Percentiles rank a stretch among this genome's conserved stretches.
Evolutionary conservation across 2,113 vertebrate species (phyloP).

Genomic region (Rhipidura dahli): DNA sequence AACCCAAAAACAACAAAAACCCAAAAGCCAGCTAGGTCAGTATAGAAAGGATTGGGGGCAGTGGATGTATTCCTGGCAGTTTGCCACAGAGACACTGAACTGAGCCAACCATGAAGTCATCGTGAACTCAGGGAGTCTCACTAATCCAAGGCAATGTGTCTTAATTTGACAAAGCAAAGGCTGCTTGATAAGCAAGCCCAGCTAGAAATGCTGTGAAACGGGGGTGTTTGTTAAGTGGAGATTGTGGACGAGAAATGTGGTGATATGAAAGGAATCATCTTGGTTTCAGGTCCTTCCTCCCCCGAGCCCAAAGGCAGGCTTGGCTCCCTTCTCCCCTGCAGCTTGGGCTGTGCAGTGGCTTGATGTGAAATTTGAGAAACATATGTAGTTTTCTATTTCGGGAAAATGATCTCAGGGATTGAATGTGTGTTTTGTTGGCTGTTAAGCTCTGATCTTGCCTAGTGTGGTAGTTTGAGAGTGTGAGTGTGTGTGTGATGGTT

Average conservation of each 20-base stretch:
- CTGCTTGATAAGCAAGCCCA: slow-evolving; percentile 72
- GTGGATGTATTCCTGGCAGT: slow-evolving; percentile 77
- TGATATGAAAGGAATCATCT: slow-evolving; percentile 52
- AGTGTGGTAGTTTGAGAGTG: slow-evolving; percentile 64
- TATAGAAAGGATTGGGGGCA: slow-evolving; percentile 53
- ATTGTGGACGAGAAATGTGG: slow-evolving; percentile 58
- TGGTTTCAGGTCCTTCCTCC: slow-evolving; percentile 45
- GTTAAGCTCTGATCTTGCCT: slow-evolving; percentile 77
- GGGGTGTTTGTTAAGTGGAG: slow-evolving; percentile 64
- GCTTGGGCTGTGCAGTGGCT: slow-evolving; percentile 75
- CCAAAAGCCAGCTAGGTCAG: slow-evolving; percentile 66
- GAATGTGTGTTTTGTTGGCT: slow-evolving; percentile 74
- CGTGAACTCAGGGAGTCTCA: slow-evolving; percentile 76
- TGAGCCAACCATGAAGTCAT: slow-evolving; percentile 86
- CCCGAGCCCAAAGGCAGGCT: slow-evolving; percentile 50
- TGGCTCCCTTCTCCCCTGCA: slow-evolving; percentile 68
- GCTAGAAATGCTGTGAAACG: slow-evolving; percentile 49
- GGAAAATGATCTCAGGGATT: slow-evolving; percentile 83
- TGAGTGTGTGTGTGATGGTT: slow-evolving; percentile 28
- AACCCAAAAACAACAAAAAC: not conserved
- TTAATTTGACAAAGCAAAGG: slow-evolving; percentile 83
- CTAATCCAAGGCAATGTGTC: slow-evolving; percentile 78
- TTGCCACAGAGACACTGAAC: slow-evolving; percentile 72
- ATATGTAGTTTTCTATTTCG: slow-evolving; percentile 85
- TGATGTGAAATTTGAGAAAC: slow-evolving; percentile 85